phyloP scores from a whole-genome alignment of 2,113 vertebrate species.

The Irena cyanogastra region DNA sequence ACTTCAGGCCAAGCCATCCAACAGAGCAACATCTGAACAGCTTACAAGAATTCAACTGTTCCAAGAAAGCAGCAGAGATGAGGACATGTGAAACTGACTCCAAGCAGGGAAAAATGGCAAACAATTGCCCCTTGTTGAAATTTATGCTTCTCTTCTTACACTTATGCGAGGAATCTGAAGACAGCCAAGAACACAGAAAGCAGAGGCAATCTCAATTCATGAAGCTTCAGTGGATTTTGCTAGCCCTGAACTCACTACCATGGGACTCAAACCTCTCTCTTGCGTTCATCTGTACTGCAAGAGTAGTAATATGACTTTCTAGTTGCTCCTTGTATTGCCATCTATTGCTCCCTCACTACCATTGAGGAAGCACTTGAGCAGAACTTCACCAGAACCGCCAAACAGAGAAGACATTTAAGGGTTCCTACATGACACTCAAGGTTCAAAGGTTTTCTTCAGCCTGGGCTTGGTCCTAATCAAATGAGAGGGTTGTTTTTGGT shows the following conservation, averaged over 20 bases:
- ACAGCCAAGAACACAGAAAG: background rate
- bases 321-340: background rate
- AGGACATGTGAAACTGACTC: background rate
- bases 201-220: background rate
- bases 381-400: background rate
- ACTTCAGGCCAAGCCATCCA: background rate
- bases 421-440: background rate
- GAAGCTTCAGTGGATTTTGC: background rate
- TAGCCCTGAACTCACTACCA: background rate
- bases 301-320: background rate
- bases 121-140: background rate
- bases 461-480: background rate
- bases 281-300: background rate
- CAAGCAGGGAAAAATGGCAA: rapidly evolving
- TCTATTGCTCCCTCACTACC: background rate
- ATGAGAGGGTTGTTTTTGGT: background rate
- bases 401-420: background rate
- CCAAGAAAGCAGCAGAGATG: background rate
- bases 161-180: background rate
- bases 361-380: background rate
- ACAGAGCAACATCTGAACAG: background rate
- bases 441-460: background rate
- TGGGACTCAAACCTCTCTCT: background rate
- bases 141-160: background rate
- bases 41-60: background rate